Conservation (phyloP, 2,888 invertebrate species). For the Noctuana brunneofusca region DNA sequence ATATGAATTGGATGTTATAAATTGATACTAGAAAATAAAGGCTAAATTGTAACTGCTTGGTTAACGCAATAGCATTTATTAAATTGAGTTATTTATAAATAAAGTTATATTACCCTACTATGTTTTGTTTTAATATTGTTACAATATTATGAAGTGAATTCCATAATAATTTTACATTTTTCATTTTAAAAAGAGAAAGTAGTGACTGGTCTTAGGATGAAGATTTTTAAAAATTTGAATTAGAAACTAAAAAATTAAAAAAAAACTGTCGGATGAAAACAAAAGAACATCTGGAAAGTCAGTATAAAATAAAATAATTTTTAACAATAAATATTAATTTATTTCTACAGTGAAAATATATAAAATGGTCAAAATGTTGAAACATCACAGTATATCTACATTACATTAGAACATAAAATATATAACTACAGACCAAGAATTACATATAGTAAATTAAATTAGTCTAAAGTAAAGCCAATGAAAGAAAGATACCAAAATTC, state of each 20-base stretch:
- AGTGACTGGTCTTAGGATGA: no score
- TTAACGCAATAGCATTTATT: conserved; percentile 60
- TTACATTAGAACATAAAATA: conserved; percentile 8
- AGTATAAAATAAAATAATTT: conserved; percentile 41
- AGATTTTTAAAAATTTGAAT: no score
- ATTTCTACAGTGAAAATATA: conserved; percentile 51
- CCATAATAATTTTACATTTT: no score
- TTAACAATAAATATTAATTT: conserved; percentile 58
- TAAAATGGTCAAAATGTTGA: conserved; percentile 49
- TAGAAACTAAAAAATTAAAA: background rate
- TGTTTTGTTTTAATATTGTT: background rate
- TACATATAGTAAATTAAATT: background rate
- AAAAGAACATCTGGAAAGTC: no score
- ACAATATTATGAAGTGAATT: background rate
- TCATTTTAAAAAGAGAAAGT: no score
- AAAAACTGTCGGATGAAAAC: background rate
- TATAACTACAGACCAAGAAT: conserved; percentile 11
- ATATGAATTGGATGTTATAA: background rate
- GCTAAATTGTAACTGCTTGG: conserved; percentile 53
- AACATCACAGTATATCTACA: conserved; percentile 38
- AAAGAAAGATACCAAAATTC: background rate
- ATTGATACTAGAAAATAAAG: background rate
- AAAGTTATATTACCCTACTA: conserved; percentile 37
- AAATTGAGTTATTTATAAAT: conserved; percentile 57
- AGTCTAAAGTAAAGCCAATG: background rate